Percentiles rank a stretch among this genome's conserved stretches.
These are phyloP conservation scores for Siphonodentalium dalli DNA, from an alignment of 2,888 invertebrate genomes.

Conservation along the genomic window DNA sequence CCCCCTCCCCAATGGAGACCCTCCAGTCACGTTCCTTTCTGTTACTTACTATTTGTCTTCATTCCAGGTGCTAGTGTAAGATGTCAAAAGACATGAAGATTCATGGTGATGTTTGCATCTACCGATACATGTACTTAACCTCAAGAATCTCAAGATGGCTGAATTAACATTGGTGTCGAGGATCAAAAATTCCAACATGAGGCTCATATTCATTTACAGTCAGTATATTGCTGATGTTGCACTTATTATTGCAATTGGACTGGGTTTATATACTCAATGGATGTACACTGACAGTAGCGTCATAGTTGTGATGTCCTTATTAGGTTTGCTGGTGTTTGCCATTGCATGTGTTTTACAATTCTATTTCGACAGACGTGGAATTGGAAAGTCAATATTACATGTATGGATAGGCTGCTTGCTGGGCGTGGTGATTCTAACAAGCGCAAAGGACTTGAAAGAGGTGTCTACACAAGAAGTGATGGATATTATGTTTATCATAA, in stretches of 20 bases:
- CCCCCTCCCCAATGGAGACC: too few relatives aligned
- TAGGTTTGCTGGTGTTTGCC: conserved; percentile 54
- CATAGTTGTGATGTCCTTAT: conserved; percentile 47
- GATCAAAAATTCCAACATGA: too few relatives aligned
- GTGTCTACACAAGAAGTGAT: conserved; percentile 51
- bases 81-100: too few relatives aligned
- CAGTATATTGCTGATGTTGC: conserved; percentile 51
- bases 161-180: neutral
- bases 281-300: conserved; percentile 38
- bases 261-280: conserved; percentile 61
- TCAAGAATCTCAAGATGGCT: too few relatives aligned
- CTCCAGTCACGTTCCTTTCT: too few relatives aligned
- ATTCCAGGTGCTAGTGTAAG: too few relatives aligned
- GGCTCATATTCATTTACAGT: too few relatives aligned
- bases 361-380: conserved; percentile 48
- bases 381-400: conserved; percentile 51
- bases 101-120: too few relatives aligned
- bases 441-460: conserved; percentile 41
- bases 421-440: conserved; percentile 55
- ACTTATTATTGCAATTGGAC: conserved; percentile 50
- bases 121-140: too few relatives aligned
- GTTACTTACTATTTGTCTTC: too few relatives aligned
- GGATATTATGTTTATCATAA: conserved; percentile 57
- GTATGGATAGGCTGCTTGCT: conserved; percentile 60
- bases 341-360: conserved; percentile 53